These are phyloP conservation scores for Caenorhabditis drosophilae DNA, from an alignment of 2,888 invertebrate genomes.

Conservation along the genomic window DNA sequence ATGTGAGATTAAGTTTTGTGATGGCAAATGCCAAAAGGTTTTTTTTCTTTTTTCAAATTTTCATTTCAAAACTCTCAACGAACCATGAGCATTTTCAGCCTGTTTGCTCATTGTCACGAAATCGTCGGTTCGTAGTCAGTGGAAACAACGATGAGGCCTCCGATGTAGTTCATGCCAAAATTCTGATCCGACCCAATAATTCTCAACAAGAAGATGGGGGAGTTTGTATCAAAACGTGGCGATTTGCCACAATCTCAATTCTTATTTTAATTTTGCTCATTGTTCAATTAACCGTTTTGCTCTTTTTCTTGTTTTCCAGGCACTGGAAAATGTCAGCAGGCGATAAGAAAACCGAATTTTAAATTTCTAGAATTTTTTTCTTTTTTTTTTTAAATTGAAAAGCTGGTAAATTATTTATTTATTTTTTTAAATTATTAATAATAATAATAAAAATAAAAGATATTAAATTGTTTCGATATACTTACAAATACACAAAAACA, in stretches of 20 bases:
- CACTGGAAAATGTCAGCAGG: neutral
- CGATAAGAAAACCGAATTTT: neutral
- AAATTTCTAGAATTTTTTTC: too few relatives aligned
- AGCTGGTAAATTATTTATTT: constrained; percentile 1
- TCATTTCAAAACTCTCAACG: too few relatives aligned
- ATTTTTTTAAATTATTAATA: neutral
- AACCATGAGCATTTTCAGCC: constrained; percentile 15
- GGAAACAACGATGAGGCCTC: constrained; percentile 4
- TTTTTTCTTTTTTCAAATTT: neutral
- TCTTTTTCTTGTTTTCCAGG: neutral
- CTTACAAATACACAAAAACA: neutral
- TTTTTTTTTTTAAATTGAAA: too few relatives aligned
- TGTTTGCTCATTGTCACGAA: constrained; percentile 15
- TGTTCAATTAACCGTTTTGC: neutral
- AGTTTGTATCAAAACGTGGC: constrained; percentile 5
- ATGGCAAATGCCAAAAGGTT: constrained; percentile 40
- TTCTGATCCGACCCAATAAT: constrained; percentile 11
- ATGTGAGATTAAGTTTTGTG: constrained; percentile 37
- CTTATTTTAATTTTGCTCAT: neutral
- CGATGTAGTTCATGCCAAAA: constrained; percentile 31
- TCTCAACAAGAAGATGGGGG: neutral
- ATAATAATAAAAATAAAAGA: neutral
- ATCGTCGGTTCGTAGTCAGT: constrained; percentile 15
- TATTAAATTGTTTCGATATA: neutral
- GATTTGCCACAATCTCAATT: neutral